Base-by-base conservation (phyloP, 2,113 vertebrate species). In the Verasper variegatus region DNA sequence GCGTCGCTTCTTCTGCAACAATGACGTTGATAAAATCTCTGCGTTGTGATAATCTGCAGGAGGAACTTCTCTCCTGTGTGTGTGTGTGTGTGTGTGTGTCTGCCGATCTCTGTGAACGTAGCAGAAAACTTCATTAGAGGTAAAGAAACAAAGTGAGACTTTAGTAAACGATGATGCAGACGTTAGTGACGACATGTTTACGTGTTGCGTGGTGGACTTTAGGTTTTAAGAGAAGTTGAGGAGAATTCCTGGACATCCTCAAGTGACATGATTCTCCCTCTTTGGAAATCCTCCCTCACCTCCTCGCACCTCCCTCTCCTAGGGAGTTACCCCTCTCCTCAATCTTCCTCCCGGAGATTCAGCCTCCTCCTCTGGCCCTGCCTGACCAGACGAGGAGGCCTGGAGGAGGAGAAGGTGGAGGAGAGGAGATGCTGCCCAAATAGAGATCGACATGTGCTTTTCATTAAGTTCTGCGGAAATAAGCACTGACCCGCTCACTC, bases 391-490 rank as follows among this genome's bases (percentile, higher is more conserved):
- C 47, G 83, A 72, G 61, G 74, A 70, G 31, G 64, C 42, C 61
- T 57, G 66, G 45, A 56, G 85, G 86, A 27, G 55, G 31, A 37
- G 23, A 14, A 37, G 49, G 70, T 37, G 60, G 65, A 47, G 67
- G 37, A 15, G 62, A 52, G 47, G 47, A 76, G 68, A 51, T 65
- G 86, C 91, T 92, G 80, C 86, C 87, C 91, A 92, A 89, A 94
- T 47, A 94, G 59, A 93, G 95, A 94, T 93, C 88, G 89, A 86
- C 91, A 94, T 96, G 92, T 96, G 95, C 93, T 95, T 96, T 94
- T 95, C 91, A 95, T 97, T 96, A 95, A 92, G 80, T 54, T 66
- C 82, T 93, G 92, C 94, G 94, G 94, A 96, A 96, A 95, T 94
- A 95, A 95, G 92, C 88, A 86, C 86, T 95, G 95, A 96, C 96